Evolutionary conservation across 2,888 invertebrate genomes (phyloP), one percentile per base, ranked within the genome.

Genomic region (Encarsia formosa): DNA sequence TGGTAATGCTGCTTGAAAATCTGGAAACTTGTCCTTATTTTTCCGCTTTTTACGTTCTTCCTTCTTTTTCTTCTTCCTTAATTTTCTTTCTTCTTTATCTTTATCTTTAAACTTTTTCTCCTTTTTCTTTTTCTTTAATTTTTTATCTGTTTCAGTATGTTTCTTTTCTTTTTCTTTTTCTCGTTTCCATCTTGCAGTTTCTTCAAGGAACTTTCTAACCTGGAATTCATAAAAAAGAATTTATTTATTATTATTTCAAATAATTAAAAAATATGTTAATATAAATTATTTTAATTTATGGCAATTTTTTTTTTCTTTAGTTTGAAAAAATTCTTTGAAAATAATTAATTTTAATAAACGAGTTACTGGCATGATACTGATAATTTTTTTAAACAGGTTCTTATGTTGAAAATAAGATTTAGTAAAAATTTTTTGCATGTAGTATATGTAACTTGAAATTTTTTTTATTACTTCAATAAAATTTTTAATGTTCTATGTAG

Each of bases 171-270:
- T 84, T 70, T 85, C 85, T 65, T 85, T 84, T 72, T 86, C 86
- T 71, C 81, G 81, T 72, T 83, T 83, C 74, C 88, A 90, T 66
- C 87, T 85, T 24, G 85, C 85, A 0, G 88, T 88, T 65, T 91
- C 90, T 65, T 88, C 88, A 51, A 91, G 77, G 72, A 91, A 87
- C 72, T 86, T 89, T n/a, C 89, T 83, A 52, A 91, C 90, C 78
- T 79, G 49, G 11, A 47, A 42, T n/a, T n/a, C n/a, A n/a, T 35
- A 32, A 47, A 34, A 45, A n/a, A 3, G 24, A 42, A 39, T 34
- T 13, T 9, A 9, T 29, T 8, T 29, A 29, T 34, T n/a, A 34
- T n/a, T 34, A n/a, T n/a, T n/a, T n/a, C n/a, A n/a, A n/a, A n/a
- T n/a, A n/a, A n/a, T n/a, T n/a, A n/a, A n/a, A n/a, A n/a, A n/a